Conservation (phyloP, 1,140 invertebrate genomes). For the Bathynomus jamesi region DNA sequence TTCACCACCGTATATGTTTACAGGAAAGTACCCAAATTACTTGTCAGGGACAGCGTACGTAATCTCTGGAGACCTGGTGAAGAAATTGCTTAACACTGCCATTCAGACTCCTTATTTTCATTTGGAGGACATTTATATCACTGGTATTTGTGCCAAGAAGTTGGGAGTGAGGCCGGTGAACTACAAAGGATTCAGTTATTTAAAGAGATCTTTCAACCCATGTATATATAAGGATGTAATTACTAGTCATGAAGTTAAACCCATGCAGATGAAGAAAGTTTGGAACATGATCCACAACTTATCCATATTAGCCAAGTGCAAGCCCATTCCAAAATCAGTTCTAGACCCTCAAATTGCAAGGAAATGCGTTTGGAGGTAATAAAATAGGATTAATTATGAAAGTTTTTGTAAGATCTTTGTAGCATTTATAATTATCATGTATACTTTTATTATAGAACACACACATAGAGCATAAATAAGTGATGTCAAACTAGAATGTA, state of each 20-base stretch:
- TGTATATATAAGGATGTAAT: slow-evolving; percentile 39
- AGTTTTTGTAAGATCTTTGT: too few relatives aligned
- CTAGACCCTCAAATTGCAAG: background rate
- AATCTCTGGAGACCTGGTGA: slow-evolving; percentile 60
- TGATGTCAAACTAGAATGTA: too few relatives aligned
- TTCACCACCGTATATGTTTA: slow-evolving; percentile 69
- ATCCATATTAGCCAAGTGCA: background rate
- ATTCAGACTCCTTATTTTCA: slow-evolving; percentile 50
- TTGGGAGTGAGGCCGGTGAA: slow-evolving; percentile 35
- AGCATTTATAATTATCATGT: too few relatives aligned
- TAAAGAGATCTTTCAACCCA: slow-evolving; percentile 41
- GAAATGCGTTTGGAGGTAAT: background rate
- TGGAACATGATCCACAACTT: slow-evolving; percentile 37
- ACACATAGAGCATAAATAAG: too few relatives aligned
- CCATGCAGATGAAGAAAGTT: slow-evolving; percentile 34
- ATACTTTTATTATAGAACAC: too few relatives aligned
- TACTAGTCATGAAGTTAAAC: slow-evolving; percentile 39
- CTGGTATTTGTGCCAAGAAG: slow-evolving; percentile 50
- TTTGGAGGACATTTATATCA: slow-evolving; percentile 74
- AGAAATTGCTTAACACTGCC: slow-evolving; percentile 54
- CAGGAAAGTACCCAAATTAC: slow-evolving; percentile 68
- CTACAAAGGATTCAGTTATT: slow-evolving; percentile 54
- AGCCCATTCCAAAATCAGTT: background rate
- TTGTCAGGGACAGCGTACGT: slow-evolving; percentile 76
- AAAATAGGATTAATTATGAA: too few relatives aligned